phyloP scores from a whole-genome alignment of 2,888 invertebrate genomes.

The Cybosia mesomella region DNA sequence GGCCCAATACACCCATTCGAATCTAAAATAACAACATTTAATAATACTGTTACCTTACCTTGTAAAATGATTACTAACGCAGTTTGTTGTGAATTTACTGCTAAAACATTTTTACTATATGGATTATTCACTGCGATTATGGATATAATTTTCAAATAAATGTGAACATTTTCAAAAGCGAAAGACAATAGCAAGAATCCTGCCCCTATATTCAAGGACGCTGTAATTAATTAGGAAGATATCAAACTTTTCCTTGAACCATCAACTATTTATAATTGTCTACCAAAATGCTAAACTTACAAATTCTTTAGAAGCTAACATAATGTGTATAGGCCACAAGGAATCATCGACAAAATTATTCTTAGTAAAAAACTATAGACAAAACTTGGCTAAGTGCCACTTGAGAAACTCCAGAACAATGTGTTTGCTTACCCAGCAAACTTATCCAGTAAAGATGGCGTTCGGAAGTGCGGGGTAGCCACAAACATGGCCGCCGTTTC shows the following conservation, averaged over 20 bases:
- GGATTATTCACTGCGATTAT: no score
- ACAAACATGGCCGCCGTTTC: constrained; percentile 55
- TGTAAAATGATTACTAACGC: no score
- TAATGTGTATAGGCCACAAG: not conserved
- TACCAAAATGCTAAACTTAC: not conserved
- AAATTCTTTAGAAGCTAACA: constrained; percentile 9
- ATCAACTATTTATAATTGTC: constrained; percentile 4
- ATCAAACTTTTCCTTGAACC: constrained; percentile 2
- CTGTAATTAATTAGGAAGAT: not conserved
- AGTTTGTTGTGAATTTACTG: no score
- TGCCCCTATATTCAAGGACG: not conserved
- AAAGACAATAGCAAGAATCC: not conserved
- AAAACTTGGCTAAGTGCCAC: constrained; percentile 52
- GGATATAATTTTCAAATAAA: no score
- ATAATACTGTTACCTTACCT: no score
- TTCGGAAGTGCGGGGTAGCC: constrained; percentile 49
- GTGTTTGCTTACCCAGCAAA: constrained; percentile 53
- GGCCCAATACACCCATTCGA: no score
- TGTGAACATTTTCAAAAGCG: not conserved
- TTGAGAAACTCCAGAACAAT: constrained; percentile 54
- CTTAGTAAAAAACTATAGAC: constrained; percentile 41
- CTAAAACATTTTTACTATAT: no score
- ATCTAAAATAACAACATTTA: no score
- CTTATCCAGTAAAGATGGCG: constrained; percentile 53
- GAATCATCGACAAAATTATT: constrained; percentile 31